phyloP scores from a whole-genome alignment of 2,888 invertebrate genomes.

The Aporophyla lueneburgensis region DNA sequence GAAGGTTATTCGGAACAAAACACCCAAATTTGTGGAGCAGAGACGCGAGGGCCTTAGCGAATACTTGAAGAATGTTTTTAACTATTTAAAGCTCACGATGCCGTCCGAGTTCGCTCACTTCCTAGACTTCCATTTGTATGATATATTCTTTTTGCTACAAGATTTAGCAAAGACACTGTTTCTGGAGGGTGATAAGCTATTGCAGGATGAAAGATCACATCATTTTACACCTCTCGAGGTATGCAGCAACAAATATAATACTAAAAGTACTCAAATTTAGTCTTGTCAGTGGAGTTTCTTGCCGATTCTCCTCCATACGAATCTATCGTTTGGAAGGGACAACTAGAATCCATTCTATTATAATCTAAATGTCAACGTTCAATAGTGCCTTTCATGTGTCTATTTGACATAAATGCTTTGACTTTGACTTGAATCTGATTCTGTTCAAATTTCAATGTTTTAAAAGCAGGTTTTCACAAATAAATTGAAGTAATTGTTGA shows the following conservation, averaged over 20 bases:
- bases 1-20: conserved; percentile 97
- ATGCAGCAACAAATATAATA: conserved; percentile 16
- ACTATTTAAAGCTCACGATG: conserved; percentile 94
- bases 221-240: conserved; percentile 96
- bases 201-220: conserved; percentile 92
- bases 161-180: conserved; percentile 95
- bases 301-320: too few species aligned
- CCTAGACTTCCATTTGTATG: conserved; percentile 97
- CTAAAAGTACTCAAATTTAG: not conserved
- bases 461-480: not conserved
- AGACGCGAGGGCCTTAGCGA: conserved; percentile 95
- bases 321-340: too few species aligned
- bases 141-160: conserved; percentile 96
- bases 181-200: conserved; percentile 93
- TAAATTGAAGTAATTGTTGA: not conserved
- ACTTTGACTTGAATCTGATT: not conserved
- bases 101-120: conserved; percentile 96
- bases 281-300: not conserved
- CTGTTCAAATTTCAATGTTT: not conserved
- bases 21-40: conserved; percentile 96
- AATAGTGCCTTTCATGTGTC: too few species aligned
- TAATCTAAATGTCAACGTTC: too few species aligned
- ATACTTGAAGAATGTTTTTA: conserved; percentile 95
- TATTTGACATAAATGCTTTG: too few species aligned
- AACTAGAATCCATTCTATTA: too few species aligned